Percentiles rank a stretch among this genome's conserved stretches.
These are phyloP conservation scores for Drosophila ananassae DNA, from an alignment of 1,140 invertebrate genomes.

Conservation along the genomic window DNA sequence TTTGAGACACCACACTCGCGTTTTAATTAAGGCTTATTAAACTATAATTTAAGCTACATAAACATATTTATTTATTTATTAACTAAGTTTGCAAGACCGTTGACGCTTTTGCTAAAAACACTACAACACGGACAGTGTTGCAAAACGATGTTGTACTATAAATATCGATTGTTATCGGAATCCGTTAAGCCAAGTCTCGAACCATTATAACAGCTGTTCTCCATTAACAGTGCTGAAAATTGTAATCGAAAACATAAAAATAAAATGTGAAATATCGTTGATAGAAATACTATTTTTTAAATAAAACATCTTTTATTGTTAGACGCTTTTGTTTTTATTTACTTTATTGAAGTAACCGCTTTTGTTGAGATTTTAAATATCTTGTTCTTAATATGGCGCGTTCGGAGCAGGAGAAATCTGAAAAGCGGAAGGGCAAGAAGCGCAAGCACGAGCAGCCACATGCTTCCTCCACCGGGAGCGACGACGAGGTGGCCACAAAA, in stretches of 20 bases:
- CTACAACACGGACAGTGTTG: slow-evolving; percentile 9
- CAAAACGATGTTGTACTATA: neutral
- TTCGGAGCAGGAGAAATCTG: slow-evolving; percentile 61
- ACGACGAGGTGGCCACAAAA: slow-evolving; percentile 74
- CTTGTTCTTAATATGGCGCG: slow-evolving; percentile 54
- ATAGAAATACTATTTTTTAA: too few species aligned
- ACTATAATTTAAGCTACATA: neutral
- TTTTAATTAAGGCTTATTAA: neutral
- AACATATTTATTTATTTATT: slow-evolving; percentile 4
- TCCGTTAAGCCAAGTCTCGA: too few species aligned
- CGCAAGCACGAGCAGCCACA: slow-evolving; percentile 56
- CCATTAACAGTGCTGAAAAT: neutral
- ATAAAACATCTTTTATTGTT: neutral
- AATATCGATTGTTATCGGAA: too few species aligned
- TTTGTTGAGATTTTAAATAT: neutral
- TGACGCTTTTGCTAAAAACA: neutral
- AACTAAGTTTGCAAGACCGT: slow-evolving; percentile 5
- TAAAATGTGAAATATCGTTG: too few species aligned
- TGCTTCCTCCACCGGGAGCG: slow-evolving; percentile 20
- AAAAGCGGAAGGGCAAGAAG: slow-evolving; percentile 64
- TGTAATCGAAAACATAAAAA: too few species aligned
- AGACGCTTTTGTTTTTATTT: neutral
- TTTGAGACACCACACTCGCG: neutral
- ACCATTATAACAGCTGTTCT: too few species aligned
- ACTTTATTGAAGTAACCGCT: slow-evolving; percentile 4